Evolutionary conservation across 2,113 vertebrate genomes (phyloP).

Genomic region (Crocuta crocuta): DNA sequence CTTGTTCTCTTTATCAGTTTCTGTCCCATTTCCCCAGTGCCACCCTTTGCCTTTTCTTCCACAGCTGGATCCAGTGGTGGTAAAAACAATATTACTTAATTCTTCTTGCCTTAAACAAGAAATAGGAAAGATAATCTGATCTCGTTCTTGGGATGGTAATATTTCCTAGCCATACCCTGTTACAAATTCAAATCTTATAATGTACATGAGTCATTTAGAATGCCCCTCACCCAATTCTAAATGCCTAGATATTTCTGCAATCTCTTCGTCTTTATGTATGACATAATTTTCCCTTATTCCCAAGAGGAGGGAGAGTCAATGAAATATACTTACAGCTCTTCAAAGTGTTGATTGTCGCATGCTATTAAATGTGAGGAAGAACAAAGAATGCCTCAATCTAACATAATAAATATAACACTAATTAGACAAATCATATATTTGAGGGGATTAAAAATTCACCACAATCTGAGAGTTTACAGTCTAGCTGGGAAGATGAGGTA

Average conservation of each 20-base stretch:
- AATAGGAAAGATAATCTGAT: background rate
- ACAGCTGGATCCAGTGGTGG: background rate
- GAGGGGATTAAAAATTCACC: background rate
- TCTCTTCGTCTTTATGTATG: background rate
- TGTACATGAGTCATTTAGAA: background rate
- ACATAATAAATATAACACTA: background rate
- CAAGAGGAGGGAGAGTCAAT: background rate
- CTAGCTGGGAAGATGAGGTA: background rate
- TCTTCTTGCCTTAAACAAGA: background rate
- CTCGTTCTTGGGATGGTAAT: background rate
- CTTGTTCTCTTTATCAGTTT: background rate
- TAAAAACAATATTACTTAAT: background rate
- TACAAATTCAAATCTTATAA: background rate
- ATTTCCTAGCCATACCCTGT: background rate
- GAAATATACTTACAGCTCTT: conserved; percentile 1
- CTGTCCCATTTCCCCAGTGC: background rate
- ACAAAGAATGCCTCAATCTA: background rate
- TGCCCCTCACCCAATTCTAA: background rate
- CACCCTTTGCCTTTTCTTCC: no score
- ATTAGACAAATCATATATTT: background rate
- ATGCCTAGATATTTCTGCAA: background rate
- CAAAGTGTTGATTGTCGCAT: background rate
- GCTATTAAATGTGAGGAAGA: conserved; percentile 41
- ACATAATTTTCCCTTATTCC: background rate
- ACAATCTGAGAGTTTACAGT: background rate